Evolutionary conservation across 2,113 vertebrate genomes (phyloP).

Genomic region (Mesembrinibis cayennensis): DNA sequence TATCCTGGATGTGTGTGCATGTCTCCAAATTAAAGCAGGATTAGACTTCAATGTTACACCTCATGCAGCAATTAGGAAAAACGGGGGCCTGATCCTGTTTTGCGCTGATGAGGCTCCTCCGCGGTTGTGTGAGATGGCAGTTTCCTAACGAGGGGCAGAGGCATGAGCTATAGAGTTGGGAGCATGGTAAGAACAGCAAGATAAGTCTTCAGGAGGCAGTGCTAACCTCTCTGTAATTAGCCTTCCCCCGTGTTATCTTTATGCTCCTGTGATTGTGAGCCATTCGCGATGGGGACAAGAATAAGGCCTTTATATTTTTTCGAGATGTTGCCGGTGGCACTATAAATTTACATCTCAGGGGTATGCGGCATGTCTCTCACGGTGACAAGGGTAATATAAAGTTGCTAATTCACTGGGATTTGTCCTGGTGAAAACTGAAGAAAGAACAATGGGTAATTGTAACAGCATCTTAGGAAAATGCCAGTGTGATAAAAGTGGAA

Average conservation of each 20-base stretch:
- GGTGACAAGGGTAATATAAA: constrained; percentile 4
- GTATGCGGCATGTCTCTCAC: neutral
- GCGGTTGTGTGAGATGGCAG: accelerated
- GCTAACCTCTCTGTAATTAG: neutral
- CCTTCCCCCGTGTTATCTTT: neutral
- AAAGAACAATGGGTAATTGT: constrained; percentile 6
- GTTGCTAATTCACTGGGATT: constrained; percentile 20
- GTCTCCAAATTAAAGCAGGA: neutral
- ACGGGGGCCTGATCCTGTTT: accelerated
- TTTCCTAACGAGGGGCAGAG: neutral
- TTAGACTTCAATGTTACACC: neutral
- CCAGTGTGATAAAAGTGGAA: constrained; percentile 45
- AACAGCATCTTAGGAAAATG: neutral
- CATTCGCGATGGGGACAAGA: neutral
- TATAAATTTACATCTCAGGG: neutral
- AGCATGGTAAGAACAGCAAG: accelerated
- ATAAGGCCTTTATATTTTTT: neutral
- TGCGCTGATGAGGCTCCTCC: accelerated
- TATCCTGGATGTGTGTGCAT: no score
- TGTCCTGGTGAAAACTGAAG: constrained; percentile 19
- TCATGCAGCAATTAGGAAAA: accelerated
- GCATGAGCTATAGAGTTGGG: neutral
- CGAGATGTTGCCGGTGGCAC: neutral
- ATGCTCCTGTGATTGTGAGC: neutral
- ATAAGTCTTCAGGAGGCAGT: neutral